Percentiles rank a stretch among this genome's conserved stretches.
phyloP scores from a whole-genome alignment of 2,113 vertebrate genomes.

The Oplegnathus fasciatus region DNA sequence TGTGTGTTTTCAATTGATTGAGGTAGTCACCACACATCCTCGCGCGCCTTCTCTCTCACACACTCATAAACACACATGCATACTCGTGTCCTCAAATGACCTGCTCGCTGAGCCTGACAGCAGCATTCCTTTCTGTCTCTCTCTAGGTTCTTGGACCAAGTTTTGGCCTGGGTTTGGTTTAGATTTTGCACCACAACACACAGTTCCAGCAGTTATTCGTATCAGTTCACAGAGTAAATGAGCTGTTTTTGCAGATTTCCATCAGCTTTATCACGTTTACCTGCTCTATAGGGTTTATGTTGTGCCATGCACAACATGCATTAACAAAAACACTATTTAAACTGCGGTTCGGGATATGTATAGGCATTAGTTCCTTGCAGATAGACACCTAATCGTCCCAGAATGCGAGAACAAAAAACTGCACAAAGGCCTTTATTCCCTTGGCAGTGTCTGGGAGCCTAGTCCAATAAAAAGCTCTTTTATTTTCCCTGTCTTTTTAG shows the following conservation, averaged over 20 bases:
- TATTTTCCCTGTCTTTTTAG: conserved; percentile 60
- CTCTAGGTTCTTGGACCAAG: conserved; percentile 48
- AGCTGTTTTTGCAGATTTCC: conserved; percentile 8
- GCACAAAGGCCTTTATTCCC: conserved; percentile 52
- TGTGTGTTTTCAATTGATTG: conserved; percentile 58
- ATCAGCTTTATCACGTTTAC: conserved; percentile 13
- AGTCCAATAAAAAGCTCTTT: conserved; percentile 59
- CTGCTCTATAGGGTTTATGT: background rate
- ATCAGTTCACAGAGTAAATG: conserved; percentile 28
- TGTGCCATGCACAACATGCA: background rate
- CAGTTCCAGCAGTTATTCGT: conserved; percentile 31
- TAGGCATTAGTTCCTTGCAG: conserved; percentile 17
- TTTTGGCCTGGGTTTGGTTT: conserved; percentile 43
- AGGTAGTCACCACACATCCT: conserved; percentile 58
- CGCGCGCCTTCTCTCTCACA: conserved; percentile 31
- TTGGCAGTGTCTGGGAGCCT: conserved; percentile 36
- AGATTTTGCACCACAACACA: conserved; percentile 54
- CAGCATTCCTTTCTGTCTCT: conserved; percentile 55
- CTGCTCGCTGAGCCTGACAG: conserved; percentile 30
- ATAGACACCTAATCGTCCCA: conserved; percentile 23
- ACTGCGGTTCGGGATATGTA: background rate
- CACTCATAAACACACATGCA: conserved; percentile 45
- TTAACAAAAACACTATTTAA: conserved; percentile 18
- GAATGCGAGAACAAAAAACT: conserved; percentile 42
- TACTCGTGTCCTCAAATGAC: conserved; percentile 59